These are phyloP conservation scores for Platyrinchus mystaceus DNA, from an alignment of 2,797 vertebrate genomes.

Conservation along the genomic window DNA sequence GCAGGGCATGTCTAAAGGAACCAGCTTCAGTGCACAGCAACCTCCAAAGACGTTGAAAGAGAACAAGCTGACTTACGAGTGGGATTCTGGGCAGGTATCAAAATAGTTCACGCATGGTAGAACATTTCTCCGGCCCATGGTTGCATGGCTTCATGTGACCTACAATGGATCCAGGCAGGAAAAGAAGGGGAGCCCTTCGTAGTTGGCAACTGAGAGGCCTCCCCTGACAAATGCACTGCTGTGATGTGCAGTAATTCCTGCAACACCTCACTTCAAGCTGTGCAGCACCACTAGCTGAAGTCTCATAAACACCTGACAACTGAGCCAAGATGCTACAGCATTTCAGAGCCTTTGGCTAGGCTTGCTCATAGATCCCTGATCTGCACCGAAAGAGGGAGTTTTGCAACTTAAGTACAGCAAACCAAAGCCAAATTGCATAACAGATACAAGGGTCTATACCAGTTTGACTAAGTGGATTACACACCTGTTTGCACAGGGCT, in stretches of 20 bases:
- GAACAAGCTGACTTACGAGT: neutral
- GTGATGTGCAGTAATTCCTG: neutral
- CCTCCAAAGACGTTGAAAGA: neutral
- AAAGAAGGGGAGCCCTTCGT: neutral
- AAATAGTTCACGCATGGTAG: fast-evolving
- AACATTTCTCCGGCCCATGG: neutral
- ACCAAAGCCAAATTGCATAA: neutral
- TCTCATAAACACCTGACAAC: neutral
- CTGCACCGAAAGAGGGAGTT: neutral
- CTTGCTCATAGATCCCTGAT: neutral
- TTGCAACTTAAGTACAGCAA: neutral
- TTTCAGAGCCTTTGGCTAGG: neutral
- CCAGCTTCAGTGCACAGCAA: neutral
- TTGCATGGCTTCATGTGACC: neutral
- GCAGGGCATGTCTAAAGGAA: neutral
- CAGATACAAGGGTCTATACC: neutral
- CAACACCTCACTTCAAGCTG: neutral
- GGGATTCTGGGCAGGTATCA: neutral
- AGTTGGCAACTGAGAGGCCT: neutral
- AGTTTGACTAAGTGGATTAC: neutral
- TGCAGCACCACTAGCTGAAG: neutral
- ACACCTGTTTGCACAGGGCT: neutral
- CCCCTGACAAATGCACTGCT: too few relatives aligned
- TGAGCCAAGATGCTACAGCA: neutral
- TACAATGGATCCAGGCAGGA: neutral